These are phyloP conservation scores for Sciurus niger DNA, from an alignment of 2,113 vertebrate species.

Conservation along the genomic window DNA sequence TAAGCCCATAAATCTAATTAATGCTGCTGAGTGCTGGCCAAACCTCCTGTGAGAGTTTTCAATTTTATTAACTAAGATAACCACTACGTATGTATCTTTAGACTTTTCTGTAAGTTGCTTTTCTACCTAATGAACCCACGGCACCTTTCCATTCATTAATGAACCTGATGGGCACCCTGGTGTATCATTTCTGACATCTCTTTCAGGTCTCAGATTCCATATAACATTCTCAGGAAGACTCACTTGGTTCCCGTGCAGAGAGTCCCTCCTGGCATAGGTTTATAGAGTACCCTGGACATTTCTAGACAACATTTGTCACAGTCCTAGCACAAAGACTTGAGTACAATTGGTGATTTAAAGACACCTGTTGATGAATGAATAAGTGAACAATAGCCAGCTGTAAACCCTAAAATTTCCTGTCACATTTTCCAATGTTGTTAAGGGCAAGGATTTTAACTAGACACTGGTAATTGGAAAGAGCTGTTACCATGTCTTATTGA, in stretches of 20 bases:
- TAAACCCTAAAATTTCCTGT: background rate
- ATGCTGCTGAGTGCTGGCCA: too few relatives aligned
- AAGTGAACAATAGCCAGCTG: background rate
- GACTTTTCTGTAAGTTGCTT: too few relatives aligned
- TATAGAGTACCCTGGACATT: background rate
- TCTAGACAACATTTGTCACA: background rate
- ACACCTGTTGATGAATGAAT: background rate
- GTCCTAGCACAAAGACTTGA: background rate
- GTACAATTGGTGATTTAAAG: background rate
- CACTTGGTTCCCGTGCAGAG: too few relatives aligned
- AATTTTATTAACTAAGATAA: too few relatives aligned
- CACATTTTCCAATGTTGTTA: background rate
- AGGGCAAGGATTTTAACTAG: background rate
- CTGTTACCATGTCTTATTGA: background rate
- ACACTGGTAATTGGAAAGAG: background rate
- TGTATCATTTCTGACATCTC: background rate
- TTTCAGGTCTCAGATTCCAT: background rate
- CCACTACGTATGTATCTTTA: too few relatives aligned
- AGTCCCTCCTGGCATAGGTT: background rate
- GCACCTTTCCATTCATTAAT: too few relatives aligned
- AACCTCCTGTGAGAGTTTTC: too few relatives aligned
- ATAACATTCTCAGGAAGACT: background rate
- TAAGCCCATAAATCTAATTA: too few relatives aligned
- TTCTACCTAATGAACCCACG: too few relatives aligned
- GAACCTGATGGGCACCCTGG: too few relatives aligned